Evolutionary conservation across 1,140 invertebrate species (phyloP).

Genomic region (Trichonephila clavata): DNA sequence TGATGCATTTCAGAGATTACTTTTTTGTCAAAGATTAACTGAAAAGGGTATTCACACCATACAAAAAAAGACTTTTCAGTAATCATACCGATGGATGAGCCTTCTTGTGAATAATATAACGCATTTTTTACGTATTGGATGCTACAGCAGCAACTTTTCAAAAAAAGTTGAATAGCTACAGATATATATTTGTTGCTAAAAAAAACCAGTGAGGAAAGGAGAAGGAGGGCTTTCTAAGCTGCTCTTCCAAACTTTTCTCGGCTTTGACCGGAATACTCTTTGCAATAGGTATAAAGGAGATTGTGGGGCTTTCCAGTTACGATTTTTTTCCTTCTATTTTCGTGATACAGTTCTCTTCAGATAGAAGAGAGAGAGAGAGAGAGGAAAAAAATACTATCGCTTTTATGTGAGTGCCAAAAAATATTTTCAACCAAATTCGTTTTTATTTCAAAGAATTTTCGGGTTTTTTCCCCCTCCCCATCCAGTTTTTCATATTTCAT

Average conservation of each 20-base stretch:
- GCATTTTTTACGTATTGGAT: too few relatives aligned
- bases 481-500: background rate
- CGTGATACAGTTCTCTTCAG: background rate
- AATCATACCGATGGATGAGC: too few relatives aligned
- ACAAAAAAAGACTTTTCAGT: too few relatives aligned
- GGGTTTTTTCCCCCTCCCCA: too few relatives aligned
- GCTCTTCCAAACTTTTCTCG: background rate
- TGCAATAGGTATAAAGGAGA: background rate
- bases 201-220: background rate
- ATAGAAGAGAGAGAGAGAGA: background rate
- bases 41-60: too few relatives aligned
- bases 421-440: background rate
- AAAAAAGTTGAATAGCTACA: background rate
- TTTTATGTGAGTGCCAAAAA: conserved; percentile 2
- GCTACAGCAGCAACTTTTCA: too few relatives aligned
- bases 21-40: too few relatives aligned
- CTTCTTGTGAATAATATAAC: too few relatives aligned
- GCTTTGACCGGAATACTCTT: conserved; percentile 1
- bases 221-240: background rate
- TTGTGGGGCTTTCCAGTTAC: background rate
- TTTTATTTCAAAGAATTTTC: background rate
- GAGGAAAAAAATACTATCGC: background rate
- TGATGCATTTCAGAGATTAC: too few relatives aligned
- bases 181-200: background rate
- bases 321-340: background rate